A percentile compares a stretch with the other conserved stretches of the same genome.
Evolutionary conservation across 2,113 vertebrate genomes (phyloP).

Genomic region (Elephantulus edwardii): DNA sequence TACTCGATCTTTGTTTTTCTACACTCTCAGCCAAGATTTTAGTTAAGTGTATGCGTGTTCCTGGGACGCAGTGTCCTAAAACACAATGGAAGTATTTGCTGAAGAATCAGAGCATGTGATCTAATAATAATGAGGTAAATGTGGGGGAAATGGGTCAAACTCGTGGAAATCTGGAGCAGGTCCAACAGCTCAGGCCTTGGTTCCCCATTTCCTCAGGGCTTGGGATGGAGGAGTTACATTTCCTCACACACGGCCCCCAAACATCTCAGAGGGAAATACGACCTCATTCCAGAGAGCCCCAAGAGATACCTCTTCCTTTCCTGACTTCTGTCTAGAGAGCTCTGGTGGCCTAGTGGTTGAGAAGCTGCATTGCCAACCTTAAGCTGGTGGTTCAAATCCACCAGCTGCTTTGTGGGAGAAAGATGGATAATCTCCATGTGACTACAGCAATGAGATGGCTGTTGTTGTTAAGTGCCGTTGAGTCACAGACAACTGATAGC

Average conservation of each 20-base stretch:
- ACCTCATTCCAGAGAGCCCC: too few species aligned
- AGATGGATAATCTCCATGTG: too few species aligned
- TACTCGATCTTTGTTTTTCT: constrained; percentile 13
- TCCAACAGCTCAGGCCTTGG: background rate
- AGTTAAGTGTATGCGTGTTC: background rate
- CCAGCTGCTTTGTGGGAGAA: too few species aligned
- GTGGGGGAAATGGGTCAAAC: background rate
- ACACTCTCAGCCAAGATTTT: background rate
- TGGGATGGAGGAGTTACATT: background rate
- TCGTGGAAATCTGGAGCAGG: background rate
- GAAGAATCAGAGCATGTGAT: background rate
- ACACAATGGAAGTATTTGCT: background rate
- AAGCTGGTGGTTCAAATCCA: too few species aligned
- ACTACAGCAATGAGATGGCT: too few species aligned
- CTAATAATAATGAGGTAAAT: background rate
- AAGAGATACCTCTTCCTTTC: background rate
- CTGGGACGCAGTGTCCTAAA: background rate
- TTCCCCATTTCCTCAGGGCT: background rate
- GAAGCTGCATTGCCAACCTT: too few species aligned
- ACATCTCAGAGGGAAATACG: accelerated
- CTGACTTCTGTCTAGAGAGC: background rate
- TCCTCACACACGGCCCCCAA: too few species aligned
- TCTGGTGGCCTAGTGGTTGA: too few species aligned
- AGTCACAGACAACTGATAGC: too few species aligned
- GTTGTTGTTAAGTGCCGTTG: too few species aligned